These are phyloP conservation scores for Marasmarcha lunaedactyla DNA, from an alignment of 2,888 invertebrate genomes.

Conservation along the genomic window DNA sequence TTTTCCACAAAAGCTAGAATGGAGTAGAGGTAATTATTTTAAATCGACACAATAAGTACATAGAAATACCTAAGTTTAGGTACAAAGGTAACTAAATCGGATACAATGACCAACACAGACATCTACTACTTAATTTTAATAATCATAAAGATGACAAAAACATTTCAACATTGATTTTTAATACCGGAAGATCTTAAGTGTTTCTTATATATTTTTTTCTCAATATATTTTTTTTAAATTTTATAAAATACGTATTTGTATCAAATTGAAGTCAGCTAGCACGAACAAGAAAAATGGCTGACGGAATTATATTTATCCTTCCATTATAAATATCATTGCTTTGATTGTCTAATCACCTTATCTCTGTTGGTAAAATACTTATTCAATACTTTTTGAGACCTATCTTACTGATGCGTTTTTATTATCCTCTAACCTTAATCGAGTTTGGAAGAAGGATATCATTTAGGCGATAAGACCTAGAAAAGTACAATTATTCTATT, in stretches of 20 bases:
- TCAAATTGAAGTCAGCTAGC: slow-evolving; percentile 64
- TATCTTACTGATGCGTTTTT: slow-evolving; percentile 63
- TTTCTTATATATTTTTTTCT: slow-evolving; percentile 48
- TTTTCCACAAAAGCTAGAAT: slow-evolving; percentile 63
- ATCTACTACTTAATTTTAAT: slow-evolving; percentile 62
- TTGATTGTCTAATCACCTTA: slow-evolving; percentile 54
- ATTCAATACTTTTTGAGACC: slow-evolving; percentile 63
- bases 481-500: slow-evolving; percentile 14
- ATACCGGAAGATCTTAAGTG: slow-evolving; percentile 63
- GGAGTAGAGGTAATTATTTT: slow-evolving; percentile 61
- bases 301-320: slow-evolving; percentile 38
- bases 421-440: slow-evolving; percentile 43
- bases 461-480: slow-evolving; percentile 20
- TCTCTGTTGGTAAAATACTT: slow-evolving; percentile 67
- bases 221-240: slow-evolving; percentile 32
- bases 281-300: slow-evolving; percentile 55
- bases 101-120: slow-evolving; percentile 63
- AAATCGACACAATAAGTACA: slow-evolving; percentile 67
- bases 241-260: slow-evolving; percentile 68
- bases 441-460: slow-evolving; percentile 42
- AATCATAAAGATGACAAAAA: slow-evolving; percentile 63
- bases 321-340: slow-evolving; percentile 67
- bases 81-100: slow-evolving; percentile 64
- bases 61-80: slow-evolving; percentile 63
- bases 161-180: slow-evolving; percentile 51